phyloP scores from a whole-genome alignment of 2,113 vertebrate genomes.

The Macrotis lagotis region DNA sequence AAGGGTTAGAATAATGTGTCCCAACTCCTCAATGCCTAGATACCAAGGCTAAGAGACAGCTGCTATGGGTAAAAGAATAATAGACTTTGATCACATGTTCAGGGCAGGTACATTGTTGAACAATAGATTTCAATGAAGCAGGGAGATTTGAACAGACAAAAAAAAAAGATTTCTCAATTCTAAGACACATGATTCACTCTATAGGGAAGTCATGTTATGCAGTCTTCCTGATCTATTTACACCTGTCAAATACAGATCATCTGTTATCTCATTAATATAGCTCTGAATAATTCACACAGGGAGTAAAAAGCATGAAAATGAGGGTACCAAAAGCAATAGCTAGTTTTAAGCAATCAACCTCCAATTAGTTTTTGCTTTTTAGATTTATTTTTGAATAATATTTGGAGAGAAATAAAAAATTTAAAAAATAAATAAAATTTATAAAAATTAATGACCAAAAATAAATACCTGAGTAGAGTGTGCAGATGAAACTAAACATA shows the following conservation, averaged over 20 bases:
- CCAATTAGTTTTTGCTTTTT: constrained; percentile 22
- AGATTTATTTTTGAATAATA: background rate
- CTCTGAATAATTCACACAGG: background rate
- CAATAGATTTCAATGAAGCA: constrained; percentile 37
- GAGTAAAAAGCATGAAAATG: constrained; percentile 13
- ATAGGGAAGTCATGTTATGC: constrained; percentile 18
- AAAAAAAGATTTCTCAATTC: background rate
- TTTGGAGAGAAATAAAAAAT: background rate
- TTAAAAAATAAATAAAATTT: background rate
- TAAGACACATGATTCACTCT: background rate
- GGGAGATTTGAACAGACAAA: constrained; percentile 24
- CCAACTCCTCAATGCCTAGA: background rate
- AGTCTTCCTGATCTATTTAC: background rate
- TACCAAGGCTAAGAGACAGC: background rate
- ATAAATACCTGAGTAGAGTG: background rate
- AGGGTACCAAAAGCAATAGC: constrained; percentile 19
- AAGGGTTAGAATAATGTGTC: constrained; percentile 30
- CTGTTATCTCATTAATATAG: constrained; percentile 39
- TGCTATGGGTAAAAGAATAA: background rate
- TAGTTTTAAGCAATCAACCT: constrained; percentile 45
- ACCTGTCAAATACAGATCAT: constrained; percentile 16
- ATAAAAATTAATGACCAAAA: background rate
- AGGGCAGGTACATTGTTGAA: constrained; percentile 32
- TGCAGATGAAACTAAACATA: background rate
- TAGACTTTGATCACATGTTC: constrained; percentile 11